Base-by-base conservation (phyloP, 1,140 invertebrate species). In the Tetramorium parvispinum region DNA sequence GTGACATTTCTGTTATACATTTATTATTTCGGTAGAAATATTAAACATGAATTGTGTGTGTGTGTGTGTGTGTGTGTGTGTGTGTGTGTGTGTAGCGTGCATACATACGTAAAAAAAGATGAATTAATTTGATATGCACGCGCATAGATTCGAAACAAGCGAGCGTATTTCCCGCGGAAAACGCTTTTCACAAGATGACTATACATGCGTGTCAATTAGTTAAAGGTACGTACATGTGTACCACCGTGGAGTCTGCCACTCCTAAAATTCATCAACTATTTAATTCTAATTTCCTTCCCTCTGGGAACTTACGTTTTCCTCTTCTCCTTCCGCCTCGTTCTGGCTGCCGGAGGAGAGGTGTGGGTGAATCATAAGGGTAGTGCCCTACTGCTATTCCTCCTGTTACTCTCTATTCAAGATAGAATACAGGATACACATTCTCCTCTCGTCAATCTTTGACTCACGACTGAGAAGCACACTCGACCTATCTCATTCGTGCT, bases 221-320 rank as follows among this genome's bases (percentile, higher is more conserved):
- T 89, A 88, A 89, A 86, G 85, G 85, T 78, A 77, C 70, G 82
- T 85, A 78, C 82, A 78, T 85, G 82, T 85, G 82, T 85, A 85
- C 73, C 57, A 21, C 73, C 73, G 75, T 71, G 85, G 53, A 86
- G 85, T 82, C 89, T 87, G 85, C 87, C 87, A 79, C 90, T 92
- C 89, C 91, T 93, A 93, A 93, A 93, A 93, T 93, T 93, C 92
- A 93, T 93, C 92, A 93, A 93, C 90, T 93, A 93, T 93, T 92
- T 91, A 93, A 93, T 93, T 93, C 91, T 93, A 92, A 93, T 93
- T 92, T 92, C 92, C 92, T 93, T 91, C 71, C 89, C 83, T 88
- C 76, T 37, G 88, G 79, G 82, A 91, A 87, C 89, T 91, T 87
- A 91, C 81, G 63, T 82, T 85, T 85, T 78, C 73, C 85, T 86